phyloP scores from a whole-genome alignment of 1,140 invertebrate species.

The Tetragnatha versicolor region DNA sequence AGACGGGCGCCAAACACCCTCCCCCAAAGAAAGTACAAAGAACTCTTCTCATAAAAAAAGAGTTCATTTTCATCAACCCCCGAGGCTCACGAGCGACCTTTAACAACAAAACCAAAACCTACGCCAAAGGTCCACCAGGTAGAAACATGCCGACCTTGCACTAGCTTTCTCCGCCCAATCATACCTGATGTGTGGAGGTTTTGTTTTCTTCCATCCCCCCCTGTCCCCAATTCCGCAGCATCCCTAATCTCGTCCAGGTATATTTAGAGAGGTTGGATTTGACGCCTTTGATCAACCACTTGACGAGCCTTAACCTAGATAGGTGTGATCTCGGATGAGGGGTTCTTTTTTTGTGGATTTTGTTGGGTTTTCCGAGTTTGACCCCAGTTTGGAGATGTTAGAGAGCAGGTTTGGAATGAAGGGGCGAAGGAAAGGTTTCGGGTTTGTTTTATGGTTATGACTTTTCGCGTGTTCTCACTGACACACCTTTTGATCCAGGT shows the following conservation, averaged over 20 bases:
- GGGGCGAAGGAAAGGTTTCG: no score
- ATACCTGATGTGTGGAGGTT: neutral
- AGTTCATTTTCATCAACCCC: neutral
- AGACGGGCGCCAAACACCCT: neutral
- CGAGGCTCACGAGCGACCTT: neutral
- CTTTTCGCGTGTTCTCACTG: no score
- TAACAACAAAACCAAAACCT: neutral
- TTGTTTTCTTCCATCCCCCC: neutral
- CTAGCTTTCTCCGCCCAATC: slow-evolving; percentile 11
- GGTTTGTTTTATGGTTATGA: no score
- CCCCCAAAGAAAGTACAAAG: neutral
- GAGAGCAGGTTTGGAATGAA: slow-evolving; percentile 1
- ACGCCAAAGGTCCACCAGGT: neutral
- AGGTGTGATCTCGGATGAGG: neutral
- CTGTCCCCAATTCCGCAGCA: slow-evolving; percentile 5
- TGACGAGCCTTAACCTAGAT: slow-evolving; percentile 11
- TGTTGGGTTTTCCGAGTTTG: neutral
- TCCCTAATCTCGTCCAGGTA: slow-evolving; percentile 7
- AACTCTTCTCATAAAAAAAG: neutral
- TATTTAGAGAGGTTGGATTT: slow-evolving; percentile 25
- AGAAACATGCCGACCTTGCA: neutral
- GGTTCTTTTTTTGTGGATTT: neutral
- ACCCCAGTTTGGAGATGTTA: no score
- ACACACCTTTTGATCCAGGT: no score
- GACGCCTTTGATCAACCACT: neutral